Percentiles rank a stretch among this genome's conserved stretches.
phyloP scores from a whole-genome alignment of 2,888 invertebrate genomes.

The Muschampia staudingeri region DNA sequence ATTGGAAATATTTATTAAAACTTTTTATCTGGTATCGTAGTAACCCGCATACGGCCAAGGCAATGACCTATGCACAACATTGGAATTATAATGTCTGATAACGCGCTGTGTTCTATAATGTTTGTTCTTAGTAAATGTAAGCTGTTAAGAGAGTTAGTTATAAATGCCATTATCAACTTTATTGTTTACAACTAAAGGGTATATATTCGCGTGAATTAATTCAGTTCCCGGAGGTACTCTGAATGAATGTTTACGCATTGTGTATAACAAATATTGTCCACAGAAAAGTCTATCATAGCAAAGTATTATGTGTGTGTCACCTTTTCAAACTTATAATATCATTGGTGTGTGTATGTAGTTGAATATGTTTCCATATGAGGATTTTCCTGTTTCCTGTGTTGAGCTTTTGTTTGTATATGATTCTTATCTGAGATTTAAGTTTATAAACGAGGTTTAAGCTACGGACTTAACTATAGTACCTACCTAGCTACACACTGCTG shows the following conservation, averaged over 20 bases:
- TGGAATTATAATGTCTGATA: constrained; percentile 66
- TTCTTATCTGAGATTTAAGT: neutral
- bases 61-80: constrained; percentile 67
- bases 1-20: constrained; percentile 45
- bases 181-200: neutral
- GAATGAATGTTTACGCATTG: constrained; percentile 6
- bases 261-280: constrained; percentile 27
- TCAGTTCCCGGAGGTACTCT: neutral
- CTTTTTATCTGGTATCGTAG: constrained; percentile 43
- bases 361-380: constrained; percentile 10
- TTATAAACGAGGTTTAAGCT: no score
- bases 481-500: neutral
- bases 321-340: no score
- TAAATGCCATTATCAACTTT: neutral
- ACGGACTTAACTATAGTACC: neutral
- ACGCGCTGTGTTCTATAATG: constrained; percentile 47
- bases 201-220: neutral
- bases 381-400: constrained; percentile 43
- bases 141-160: neutral
- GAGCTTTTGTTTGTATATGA: constrained; percentile 19
- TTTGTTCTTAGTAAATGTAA: constrained; percentile 33
- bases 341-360: neutral
- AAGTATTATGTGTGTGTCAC: neutral
- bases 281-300: neutral
- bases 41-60: constrained; percentile 53